Base-by-base conservation (phyloP, 1,140 invertebrate genomes). In the Drosophila suzukii region DNA sequence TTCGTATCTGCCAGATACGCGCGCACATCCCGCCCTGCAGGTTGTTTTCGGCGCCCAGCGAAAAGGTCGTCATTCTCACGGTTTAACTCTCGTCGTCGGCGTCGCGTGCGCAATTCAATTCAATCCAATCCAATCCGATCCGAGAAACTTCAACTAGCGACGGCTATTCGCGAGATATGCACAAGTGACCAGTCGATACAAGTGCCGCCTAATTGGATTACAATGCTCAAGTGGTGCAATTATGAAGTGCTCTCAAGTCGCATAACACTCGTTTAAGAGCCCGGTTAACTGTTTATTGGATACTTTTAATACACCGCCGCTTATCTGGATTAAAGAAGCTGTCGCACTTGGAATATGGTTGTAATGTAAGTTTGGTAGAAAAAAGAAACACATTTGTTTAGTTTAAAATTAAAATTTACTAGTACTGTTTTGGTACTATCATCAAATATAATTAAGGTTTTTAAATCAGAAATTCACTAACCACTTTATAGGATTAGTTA, bases 1-100 rank as follows among this genome's bases (percentile, higher is more conserved):
- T 76, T 71, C 58, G 60, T 81, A 74, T 85, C 78, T 76, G 81
- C 43, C 83, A 86, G 82, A 86, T 86, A 86, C 83, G 71, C 80
- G 46, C 61, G 65, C 62, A 68, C 66, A 85, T 85, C 84, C 84
- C 65, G 83, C 82, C 71, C 75, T 65, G 83, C 83, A 86, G 83
- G 83, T 86, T 86, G 79, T 34, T 30, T 58, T 46, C 43, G 38
- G 38, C 15, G 32, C 13, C 34, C 75, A 75, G 79, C 62, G 79
- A 36, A 82, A 79, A 86, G 79, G 60, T 83, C 83, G 83, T 82
- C 81, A 54, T 73, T 44, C 59, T 61, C 73, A 75, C 70, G 57
- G 54, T 30, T 30, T 44, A 56, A 38, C 41, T 56, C 53, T 49
- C 57, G 38, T 58, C 67, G 44, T 73, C 62, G 44, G 50, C 36